Evolutionary conservation across 2,888 invertebrate species (phyloP), one percentile per base, ranked within the genome.

Genomic region (Venustoraphidia nigricollis): DNA sequence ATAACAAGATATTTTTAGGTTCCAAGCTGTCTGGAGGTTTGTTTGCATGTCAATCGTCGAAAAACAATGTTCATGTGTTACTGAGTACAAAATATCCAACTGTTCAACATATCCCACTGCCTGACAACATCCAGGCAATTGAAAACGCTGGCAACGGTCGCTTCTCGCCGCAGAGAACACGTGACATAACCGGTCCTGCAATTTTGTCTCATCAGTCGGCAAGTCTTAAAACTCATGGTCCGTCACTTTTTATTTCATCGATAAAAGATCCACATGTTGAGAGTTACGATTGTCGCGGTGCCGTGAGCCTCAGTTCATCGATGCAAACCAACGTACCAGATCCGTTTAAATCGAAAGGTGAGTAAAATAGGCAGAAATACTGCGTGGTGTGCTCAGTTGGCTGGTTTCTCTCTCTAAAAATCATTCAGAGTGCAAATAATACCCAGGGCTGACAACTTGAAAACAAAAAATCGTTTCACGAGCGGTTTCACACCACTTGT

Each of bases 291-390:
- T 80, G 79, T 52, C 69, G 69, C 44, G 81, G 80, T 2, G 74
- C 79, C 9, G 73, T 83, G 1, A 81, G 73, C 59, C 66, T 83
- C 9, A 77, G 76, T 52, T 76, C 81, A 2, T 76, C 76, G 0
- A 84, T 84, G 83, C 84, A 84, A 60, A 81, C 77, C 50, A 83
- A 80, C 64, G 84, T 84, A 0, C 84, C 84, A 1, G 73, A 75
- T 50, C 84, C 83, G 1, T 81, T 76, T 53, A 54, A 53, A 14
- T 60, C 66, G 2, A 56, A 54, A 8, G 27, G 27, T 27, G 27
- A 27, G 27, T 27, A 27, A 27, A 27, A 27, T 27, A 3, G 5
- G 27, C n/a, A n/a, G n/a, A n/a, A n/a, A n/a, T n/a, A n/a, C n/a
- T n/a, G n/a, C n/a, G n/a, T n/a, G n/a, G n/a, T n/a, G n/a, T n/a